Conservation (phyloP, 2,113 vertebrate species). For the Poecilia latipinna region DNA sequence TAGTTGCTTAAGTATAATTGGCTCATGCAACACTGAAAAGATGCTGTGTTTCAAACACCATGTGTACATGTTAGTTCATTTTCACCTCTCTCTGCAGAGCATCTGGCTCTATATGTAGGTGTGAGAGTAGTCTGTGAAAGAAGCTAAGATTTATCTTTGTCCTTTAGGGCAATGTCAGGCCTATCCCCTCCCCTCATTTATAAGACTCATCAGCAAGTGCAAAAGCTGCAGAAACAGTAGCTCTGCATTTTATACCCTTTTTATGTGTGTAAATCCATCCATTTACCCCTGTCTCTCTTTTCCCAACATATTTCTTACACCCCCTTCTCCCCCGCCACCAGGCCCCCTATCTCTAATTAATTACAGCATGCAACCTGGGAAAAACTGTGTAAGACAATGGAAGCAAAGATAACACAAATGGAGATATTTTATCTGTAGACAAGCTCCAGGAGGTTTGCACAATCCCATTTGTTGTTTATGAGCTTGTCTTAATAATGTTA, state of each 20-base stretch:
- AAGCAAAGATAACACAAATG: constrained; percentile 1
- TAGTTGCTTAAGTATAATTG: not conserved
- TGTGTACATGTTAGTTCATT: not conserved
- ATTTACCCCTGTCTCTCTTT: not conserved
- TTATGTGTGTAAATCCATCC: not conserved
- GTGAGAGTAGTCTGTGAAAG: not conserved
- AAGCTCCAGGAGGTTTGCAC: constrained; percentile 2
- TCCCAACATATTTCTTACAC: not conserved
- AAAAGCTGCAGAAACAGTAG: constrained; percentile 40
- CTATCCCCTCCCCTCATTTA: constrained; percentile 19
- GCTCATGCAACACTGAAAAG: too few species aligned
- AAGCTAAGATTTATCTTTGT: constrained; percentile 28
- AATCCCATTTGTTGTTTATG: constrained; percentile 22
- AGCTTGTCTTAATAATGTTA: constrained; percentile 39
- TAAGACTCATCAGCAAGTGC: constrained; percentile 34
- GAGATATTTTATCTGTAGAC: not conserved
- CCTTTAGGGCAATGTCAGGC: constrained; percentile 56
- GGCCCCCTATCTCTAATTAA: too few species aligned
- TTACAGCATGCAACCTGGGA: too few species aligned
- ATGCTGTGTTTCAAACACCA: not conserved
- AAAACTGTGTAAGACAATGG: not conserved
- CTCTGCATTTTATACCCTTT: not conserved
- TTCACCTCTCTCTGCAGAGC: not conserved
- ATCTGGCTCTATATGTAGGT: constrained; percentile 2
- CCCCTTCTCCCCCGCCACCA: not conserved